These are phyloP conservation scores for Neuroterus valhalla DNA, from an alignment of 1,140 invertebrate species.

Conservation along the genomic window DNA sequence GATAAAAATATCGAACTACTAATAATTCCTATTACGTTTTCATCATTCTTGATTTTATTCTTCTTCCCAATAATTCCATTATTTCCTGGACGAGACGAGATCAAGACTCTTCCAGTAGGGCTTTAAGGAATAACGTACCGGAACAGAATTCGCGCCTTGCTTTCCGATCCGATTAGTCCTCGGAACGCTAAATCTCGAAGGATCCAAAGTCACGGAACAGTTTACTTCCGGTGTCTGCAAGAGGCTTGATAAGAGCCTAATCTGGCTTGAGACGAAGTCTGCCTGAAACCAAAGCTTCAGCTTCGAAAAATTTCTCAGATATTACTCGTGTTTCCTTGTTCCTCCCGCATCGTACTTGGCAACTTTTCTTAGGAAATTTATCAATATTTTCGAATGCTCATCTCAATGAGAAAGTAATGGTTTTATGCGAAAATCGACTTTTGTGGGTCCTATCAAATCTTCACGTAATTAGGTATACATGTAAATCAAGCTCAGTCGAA, in stretches of 20 bases:
- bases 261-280: constrained; percentile 32
- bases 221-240: constrained; percentile 52
- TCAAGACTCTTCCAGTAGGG: constrained; percentile 20
- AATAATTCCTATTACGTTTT: too few relatives aligned
- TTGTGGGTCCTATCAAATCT: too few relatives aligned
- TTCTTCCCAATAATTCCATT: constrained; percentile 24
- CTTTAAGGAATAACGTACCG: neutral
- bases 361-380: neutral
- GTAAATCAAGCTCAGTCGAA: too few relatives aligned
- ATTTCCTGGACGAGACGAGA: neutral
- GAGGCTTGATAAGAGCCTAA: constrained; percentile 50
- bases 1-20: too few relatives aligned
- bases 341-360: neutral
- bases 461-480: too few relatives aligned
- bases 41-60: too few relatives aligned
- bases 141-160: constrained; percentile 26
- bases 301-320: neutral
- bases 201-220: constrained; percentile 44
- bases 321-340: neutral
- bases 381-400: too few relatives aligned
- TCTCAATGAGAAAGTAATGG: too few relatives aligned
- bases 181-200: constrained; percentile 33
- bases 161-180: constrained; percentile 51
- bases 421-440: too few relatives aligned
- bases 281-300: neutral